These are phyloP conservation scores for Lethenteron reissneri DNA, from an alignment of 2,113 vertebrate genomes.

Conservation along the genomic window DNA sequence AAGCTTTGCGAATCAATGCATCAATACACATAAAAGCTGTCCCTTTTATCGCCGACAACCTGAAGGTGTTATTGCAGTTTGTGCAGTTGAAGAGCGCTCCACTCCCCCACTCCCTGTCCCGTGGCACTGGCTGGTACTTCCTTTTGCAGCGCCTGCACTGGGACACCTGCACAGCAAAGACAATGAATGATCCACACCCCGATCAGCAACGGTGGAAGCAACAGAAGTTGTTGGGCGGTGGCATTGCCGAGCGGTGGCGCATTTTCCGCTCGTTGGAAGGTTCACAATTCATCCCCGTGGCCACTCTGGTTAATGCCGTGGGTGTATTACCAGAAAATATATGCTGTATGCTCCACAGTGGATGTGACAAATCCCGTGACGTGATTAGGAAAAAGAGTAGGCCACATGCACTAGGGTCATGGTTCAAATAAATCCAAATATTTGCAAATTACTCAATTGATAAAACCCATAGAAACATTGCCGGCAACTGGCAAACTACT, in stretches of 20 bases:
- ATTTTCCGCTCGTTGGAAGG: neutral
- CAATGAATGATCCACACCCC: neutral
- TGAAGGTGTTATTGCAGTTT: constrained; percentile 26
- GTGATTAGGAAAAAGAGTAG: too few relatives aligned
- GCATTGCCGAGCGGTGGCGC: neutral
- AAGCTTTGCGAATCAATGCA: too few relatives aligned
- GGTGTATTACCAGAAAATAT: neutral
- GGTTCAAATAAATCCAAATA: too few relatives aligned
- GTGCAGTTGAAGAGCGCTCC: constrained; percentile 26
- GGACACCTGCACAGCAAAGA: constrained; percentile 23
- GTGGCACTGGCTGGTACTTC: constrained; percentile 28
- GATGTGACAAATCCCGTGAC: too few relatives aligned
- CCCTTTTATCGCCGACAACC: constrained; percentile 14
- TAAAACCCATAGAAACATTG: too few relatives aligned
- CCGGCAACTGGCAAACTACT: too few relatives aligned
- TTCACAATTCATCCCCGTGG: neutral
- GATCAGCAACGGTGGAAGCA: neutral
- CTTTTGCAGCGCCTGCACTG: constrained; percentile 22
- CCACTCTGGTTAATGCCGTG: neutral
- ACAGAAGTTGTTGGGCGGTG: neutral
- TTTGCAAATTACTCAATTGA: too few relatives aligned
- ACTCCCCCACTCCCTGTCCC: constrained; percentile 27
- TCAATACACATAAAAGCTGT: too few relatives aligned
- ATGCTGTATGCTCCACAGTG: neutral
- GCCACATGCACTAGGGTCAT: too few relatives aligned